phyloP scores from a whole-genome alignment of 2,797 vertebrate genomes.

The Anguilla megastoma region DNA sequence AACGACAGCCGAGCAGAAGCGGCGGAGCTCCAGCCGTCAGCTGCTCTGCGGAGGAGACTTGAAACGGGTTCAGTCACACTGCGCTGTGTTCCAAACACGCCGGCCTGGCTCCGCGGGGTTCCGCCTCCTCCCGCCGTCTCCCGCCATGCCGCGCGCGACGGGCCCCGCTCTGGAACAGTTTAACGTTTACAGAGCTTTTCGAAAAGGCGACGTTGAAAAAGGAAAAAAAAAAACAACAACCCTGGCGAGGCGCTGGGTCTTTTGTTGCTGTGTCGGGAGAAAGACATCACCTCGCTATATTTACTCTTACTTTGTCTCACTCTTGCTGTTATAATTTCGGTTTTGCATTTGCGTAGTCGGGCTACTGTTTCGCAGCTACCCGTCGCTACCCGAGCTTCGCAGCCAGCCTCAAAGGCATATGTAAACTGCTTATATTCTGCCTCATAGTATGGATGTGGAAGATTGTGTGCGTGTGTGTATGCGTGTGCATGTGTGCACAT shows the following conservation, averaged over 20 bases:
- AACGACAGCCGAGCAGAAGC: slow-evolving; percentile 61
- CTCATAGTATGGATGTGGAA: not conserved
- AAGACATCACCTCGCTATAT: not conserved
- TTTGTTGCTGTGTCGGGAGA: not conserved
- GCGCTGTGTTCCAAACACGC: not conserved
- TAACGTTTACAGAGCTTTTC: not conserved
- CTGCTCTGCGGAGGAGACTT: slow-evolving; percentile 44
- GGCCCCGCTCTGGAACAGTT: not conserved
- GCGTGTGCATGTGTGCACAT: not conserved
- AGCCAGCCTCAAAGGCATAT: not conserved
- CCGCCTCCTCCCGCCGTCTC: not conserved
- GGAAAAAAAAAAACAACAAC: not conserved
- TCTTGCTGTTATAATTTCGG: not conserved
- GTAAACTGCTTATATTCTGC: not conserved
- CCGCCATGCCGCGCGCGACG: not conserved
- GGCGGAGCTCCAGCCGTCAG: slow-evolving; percentile 48
- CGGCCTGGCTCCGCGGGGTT: not conserved
- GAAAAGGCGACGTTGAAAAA: not conserved
- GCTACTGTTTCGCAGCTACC: not conserved
- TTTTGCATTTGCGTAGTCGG: not conserved
- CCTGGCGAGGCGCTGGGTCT: not conserved
- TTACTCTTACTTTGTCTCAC: not conserved
- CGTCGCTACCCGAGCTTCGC: not conserved
- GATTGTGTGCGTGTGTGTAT: not conserved
- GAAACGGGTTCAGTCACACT: not conserved